A percentile compares a stretch with the other conserved stretches of the same genome.
phyloP scores from a whole-genome alignment of 1,140 invertebrate genomes.

The Penaeus japonicus region DNA sequence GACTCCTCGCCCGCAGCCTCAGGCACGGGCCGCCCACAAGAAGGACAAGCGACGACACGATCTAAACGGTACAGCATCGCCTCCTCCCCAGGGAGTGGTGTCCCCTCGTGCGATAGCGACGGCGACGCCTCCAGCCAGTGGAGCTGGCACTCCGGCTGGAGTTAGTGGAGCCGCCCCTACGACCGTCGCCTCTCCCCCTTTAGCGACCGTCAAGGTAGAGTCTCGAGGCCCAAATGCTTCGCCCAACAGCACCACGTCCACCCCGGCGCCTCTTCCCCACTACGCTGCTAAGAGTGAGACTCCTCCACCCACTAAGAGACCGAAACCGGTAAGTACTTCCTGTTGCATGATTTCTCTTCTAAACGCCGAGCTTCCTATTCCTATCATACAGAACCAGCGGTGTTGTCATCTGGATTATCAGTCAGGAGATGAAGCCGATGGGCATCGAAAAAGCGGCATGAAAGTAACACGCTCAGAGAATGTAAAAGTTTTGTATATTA shows the following conservation, averaged over 20 bases:
- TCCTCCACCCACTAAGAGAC: constrained; percentile 49
- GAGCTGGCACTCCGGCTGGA: too few species aligned
- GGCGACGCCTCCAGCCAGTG: background rate
- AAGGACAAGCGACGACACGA: constrained; percentile 46
- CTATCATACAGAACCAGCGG: too few species aligned
- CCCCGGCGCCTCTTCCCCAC: constrained; percentile 9
- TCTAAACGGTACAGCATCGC: constrained; percentile 33
- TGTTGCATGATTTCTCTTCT: too few species aligned
- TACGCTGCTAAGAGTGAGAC: constrained; percentile 45
- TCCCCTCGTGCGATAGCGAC: constrained; percentile 25
- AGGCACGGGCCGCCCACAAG: constrained; percentile 40
- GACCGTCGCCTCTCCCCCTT: background rate
- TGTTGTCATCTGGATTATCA: too few species aligned
- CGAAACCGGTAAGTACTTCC: constrained; percentile 34
- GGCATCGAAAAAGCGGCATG: too few species aligned
- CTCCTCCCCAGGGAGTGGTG: background rate
- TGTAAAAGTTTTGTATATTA: too few species aligned
- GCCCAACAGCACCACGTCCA: background rate
- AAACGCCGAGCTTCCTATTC: too few species aligned
- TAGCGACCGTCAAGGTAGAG: background rate
- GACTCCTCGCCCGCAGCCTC: constrained; percentile 63
- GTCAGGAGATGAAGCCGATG: too few species aligned
- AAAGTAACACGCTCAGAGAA: too few species aligned
- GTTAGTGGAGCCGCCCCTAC: background rate
- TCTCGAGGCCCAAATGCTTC: background rate